Evolutionary conservation across 2,113 vertebrate species (phyloP).

Genomic region (Malurus cyaneus): DNA sequence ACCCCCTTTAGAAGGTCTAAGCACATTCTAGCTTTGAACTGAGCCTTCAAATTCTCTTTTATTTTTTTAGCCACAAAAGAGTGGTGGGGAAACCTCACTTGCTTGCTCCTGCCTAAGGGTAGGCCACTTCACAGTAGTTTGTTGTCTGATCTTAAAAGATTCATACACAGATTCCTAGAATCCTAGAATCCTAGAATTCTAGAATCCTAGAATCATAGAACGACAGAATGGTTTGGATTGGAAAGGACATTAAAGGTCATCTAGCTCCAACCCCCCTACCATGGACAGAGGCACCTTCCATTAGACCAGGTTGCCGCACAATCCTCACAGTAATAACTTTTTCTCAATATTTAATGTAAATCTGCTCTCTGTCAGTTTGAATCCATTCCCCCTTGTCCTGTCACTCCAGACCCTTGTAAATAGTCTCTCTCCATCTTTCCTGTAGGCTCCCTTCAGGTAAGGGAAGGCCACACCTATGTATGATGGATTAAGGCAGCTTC

Average conservation of each 20-base stretch:
- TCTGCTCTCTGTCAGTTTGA: background rate
- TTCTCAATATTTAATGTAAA: background rate
- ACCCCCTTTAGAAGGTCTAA: background rate
- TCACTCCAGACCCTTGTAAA: background rate
- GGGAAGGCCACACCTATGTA: fast-evolving
- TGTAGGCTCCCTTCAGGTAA: background rate
- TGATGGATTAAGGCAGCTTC: background rate
- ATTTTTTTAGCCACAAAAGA: background rate
- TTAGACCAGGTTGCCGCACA: background rate
- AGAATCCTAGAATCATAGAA: background rate
- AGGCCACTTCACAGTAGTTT: background rate
- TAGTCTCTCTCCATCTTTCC: too few species aligned
- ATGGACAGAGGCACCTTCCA: background rate
- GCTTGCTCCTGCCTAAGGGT: background rate
- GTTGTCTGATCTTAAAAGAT: background rate
- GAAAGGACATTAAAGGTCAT: background rate
- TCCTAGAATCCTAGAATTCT: background rate
- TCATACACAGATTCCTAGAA: fast-evolving
- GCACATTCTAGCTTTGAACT: background rate
- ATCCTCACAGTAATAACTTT: background rate
- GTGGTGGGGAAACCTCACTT: background rate
- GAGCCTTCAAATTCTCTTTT: background rate
- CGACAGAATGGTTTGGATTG: background rate
- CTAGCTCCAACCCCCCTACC: background rate
- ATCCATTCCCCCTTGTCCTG: background rate